phyloP scores from a whole-genome alignment of 2,113 vertebrate genomes.

The Gobio gobio region DNA sequence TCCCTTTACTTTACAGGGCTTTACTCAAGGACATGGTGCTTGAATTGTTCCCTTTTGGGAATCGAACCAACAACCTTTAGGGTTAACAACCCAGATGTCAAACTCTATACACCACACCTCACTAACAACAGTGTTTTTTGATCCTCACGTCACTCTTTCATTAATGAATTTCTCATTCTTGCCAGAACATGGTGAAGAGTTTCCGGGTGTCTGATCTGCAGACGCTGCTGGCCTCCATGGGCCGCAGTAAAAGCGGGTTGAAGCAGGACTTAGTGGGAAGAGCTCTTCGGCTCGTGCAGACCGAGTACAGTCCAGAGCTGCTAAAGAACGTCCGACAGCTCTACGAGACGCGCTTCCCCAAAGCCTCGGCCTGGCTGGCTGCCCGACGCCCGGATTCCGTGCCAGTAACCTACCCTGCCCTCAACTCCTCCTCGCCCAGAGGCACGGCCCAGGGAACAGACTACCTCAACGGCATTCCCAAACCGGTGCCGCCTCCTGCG shows the following conservation, averaged over 20 bases:
- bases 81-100: not conserved
- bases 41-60: not conserved
- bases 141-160: not conserved
- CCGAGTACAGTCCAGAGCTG: conserved; percentile 95
- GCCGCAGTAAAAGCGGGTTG: conserved; percentile 97
- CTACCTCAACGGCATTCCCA: conserved; percentile 94
- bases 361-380: conserved; percentile 77
- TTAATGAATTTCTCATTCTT: not conserved
- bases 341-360: conserved; percentile 93
- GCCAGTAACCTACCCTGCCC: conserved; percentile 78
- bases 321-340: conserved; percentile 97
- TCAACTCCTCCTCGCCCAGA: conserved; percentile 75
- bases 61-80: not conserved
- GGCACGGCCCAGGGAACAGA: conserved; percentile 84
- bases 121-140: not conserved
- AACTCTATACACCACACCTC: not conserved
- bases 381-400: conserved; percentile 80
- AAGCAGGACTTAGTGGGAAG: conserved; percentile 97
- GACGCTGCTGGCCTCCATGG: conserved; percentile 95
- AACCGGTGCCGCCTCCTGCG: conserved; percentile 74
- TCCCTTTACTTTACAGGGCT: too few species aligned
- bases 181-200: conserved; percentile 99
- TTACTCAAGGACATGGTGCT: not conserved
- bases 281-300: conserved; percentile 93
- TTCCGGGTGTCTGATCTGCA: conserved; percentile 99